Percentiles rank a stretch among this genome's conserved stretches.
Evolutionary conservation across 2,797 vertebrate species (phyloP).

Genomic region (Eidolon dupreanum): DNA sequence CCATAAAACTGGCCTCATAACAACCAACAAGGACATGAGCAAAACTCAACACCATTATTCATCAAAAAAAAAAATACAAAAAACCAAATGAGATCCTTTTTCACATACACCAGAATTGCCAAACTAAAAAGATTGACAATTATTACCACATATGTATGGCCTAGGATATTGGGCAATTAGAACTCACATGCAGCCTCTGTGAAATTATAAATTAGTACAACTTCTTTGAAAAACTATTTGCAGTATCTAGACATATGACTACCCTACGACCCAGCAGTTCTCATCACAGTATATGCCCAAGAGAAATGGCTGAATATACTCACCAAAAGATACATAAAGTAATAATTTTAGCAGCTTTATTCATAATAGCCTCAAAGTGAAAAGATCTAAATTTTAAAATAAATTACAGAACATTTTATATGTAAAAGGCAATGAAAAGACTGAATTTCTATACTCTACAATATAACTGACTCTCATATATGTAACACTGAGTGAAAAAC

Average conservation of each 20-base stretch:
- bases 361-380: neutral
- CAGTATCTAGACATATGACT: neutral
- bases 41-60: slow-evolving; percentile 10
- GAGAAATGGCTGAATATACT: neutral
- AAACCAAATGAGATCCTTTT: neutral
- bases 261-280: neutral
- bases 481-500: neutral
- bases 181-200: neutral
- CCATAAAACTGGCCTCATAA: slow-evolving; percentile 2
- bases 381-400: neutral
- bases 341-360: neutral
- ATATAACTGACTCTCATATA: neutral
- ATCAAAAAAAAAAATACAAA: neutral
- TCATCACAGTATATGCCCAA: neutral
- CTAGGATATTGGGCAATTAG: neutral
- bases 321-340: neutral
- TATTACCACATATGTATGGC: neutral
- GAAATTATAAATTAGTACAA: neutral
- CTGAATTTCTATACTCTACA: neutral
- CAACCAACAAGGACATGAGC: neutral
- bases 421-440: neutral
- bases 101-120: neutral
- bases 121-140: neutral
- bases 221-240: neutral
- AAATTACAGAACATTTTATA: neutral